These are phyloP conservation scores for Ptychodera flava DNA, from an alignment of 35 echinoderm and acorn worm genomes.

Conservation along the genomic window DNA sequence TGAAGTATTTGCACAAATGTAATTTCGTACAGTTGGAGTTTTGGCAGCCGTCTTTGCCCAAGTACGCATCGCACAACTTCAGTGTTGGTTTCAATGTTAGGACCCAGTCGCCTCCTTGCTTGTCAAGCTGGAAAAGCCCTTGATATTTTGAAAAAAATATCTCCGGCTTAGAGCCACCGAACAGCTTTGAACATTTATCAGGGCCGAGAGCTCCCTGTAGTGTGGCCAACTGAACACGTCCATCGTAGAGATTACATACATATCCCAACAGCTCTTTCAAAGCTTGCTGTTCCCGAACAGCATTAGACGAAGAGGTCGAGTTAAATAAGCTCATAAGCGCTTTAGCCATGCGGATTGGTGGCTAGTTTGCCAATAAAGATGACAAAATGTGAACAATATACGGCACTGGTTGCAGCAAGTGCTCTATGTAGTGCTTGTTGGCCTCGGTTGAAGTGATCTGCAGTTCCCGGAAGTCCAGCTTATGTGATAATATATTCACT, in stretches of 20 bases:
- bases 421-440: too few species aligned
- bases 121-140: background rate
- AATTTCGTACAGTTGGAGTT: background rate
- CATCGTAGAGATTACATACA: background rate
- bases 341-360: too few species aligned
- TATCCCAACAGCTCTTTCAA: background rate
- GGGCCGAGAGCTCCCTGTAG: background rate
- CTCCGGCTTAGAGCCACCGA: background rate
- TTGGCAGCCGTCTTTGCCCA: background rate
- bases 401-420: too few species aligned
- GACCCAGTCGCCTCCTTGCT: background rate
- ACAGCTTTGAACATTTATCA: background rate
- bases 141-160: background rate
- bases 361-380: too few species aligned
- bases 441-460: too few species aligned
- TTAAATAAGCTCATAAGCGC: too few species aligned
- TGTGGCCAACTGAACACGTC: background rate
- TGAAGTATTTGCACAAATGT: background rate
- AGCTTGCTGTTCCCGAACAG: too few species aligned
- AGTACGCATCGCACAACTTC: background rate
- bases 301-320: too few species aligned
- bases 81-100: background rate
- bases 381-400: too few species aligned
- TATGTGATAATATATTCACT: too few species aligned
- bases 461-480: too few species aligned